Evolutionary conservation across 2,888 invertebrate species (phyloP), one percentile per base, ranked within the genome.

Genomic region (Heteromurus nitidus): DNA sequence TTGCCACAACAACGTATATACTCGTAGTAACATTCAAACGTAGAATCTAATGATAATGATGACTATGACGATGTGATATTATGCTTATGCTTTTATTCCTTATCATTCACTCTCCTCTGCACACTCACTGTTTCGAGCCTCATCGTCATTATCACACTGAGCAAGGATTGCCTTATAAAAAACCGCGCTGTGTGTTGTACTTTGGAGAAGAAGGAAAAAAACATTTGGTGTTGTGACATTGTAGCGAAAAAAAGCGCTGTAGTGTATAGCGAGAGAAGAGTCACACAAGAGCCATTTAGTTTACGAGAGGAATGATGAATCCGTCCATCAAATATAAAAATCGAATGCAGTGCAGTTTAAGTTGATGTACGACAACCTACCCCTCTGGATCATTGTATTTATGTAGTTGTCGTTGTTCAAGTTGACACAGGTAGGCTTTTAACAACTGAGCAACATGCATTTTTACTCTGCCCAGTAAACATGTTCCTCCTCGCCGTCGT

Each of bases 401-500:
- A 74, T 74, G 73, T 70, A 70, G 42, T 47, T 77, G 60, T 70
- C 69, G 47, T 58, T 77, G 42, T 53, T 79, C 50, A 72, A 72
- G 72, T 65, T 72, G 65, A 73, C 73, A 53, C 26, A 68, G 67
- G 62, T 62, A 62, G 53, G 69, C 69, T 69, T 77, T 77, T 77
- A 77, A 64, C 69, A 30, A 55, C 22, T 55, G 30, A 53, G 64
- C 44, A 30, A 81, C 80, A 81, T 70, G 80, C 30, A 81, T 81
- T 81, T 74, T 69, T 67, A 81, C 74, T 75, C 74, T 81, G 16
- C 24, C 47, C 53, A 68, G n/a, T 24, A 77, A 62, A 36, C 31
- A 42, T 20, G 42, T n/a, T n/a, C n/a, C n/a, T n/a, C n/a, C n/a
- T n/a, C n/a, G n/a, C n/a, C n/a, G n/a, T n/a, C n/a, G n/a, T n/a